Evolutionary conservation across 2,888 invertebrate genomes (phyloP).

Genomic region (Lycaena phlaeas): DNA sequence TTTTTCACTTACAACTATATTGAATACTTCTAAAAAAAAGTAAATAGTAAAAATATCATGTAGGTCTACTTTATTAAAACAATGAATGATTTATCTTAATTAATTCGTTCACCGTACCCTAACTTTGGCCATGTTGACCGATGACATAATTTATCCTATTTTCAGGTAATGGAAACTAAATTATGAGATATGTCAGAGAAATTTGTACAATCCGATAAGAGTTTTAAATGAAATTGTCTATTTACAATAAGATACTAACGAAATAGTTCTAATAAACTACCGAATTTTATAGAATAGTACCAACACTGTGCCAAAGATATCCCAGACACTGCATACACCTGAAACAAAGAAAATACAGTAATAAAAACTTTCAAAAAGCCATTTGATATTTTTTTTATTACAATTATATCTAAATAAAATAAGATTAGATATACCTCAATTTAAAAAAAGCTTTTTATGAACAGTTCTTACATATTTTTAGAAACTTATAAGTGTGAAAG

Average conservation of each 20-base stretch:
- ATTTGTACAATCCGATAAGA: conserved; percentile 43
- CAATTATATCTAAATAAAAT: no score
- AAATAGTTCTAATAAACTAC: conserved; percentile 40
- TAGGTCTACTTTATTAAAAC: not conserved
- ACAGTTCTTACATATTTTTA: no score
- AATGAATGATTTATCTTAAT: not conserved
- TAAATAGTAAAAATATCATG: not conserved
- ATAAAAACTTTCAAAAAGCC: no score
- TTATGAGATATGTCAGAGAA: conserved; percentile 44
- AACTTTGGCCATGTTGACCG: conserved; percentile 15
- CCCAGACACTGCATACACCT: conserved; percentile 38
- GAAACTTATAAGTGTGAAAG: no score
- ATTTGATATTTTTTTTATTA: no score
- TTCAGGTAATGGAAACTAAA: not conserved
- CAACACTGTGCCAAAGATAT: conserved; percentile 36
- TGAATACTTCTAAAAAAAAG: not conserved
- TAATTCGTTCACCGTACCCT: conserved; percentile 6
- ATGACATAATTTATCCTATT: conserved; percentile 11
- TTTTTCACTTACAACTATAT: not conserved
- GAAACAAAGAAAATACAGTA: conserved; percentile 34
- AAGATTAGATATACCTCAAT: no score
- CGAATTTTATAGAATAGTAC: conserved; percentile 46
- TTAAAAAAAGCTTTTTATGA: no score
- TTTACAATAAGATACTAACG: conserved; percentile 26
- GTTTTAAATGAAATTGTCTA: conserved; percentile 21